Base-by-base conservation (phyloP, 2,113 vertebrate genomes). In the Myotis brandtii region DNA sequence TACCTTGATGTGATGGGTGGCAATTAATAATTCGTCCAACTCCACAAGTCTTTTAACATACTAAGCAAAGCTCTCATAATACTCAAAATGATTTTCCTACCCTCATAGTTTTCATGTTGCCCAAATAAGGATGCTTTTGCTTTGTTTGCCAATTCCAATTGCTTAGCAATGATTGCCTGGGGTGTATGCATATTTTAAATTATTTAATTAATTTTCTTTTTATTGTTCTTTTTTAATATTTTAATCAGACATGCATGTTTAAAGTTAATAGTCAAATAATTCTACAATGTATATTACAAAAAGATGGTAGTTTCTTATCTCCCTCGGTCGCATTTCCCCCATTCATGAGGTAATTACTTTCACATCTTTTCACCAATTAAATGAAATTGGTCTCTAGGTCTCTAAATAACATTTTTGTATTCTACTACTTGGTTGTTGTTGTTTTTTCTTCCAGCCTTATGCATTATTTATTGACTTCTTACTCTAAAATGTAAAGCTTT, bases 201-300 rank as follows among this genome's bases (percentile, higher is more conserved):
- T 92, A 96, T 92, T 96, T 96, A 92, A 96, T 83, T 95, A 91
- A 89, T 88, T 93, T 90, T 88, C 93, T 91, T 93, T 94, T 79
- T 96, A 79, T 79, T 93, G 80, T 11, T 88, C 94, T 91, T 77
- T 77, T 75, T 25, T 21, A 56, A 88, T 80, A 90, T 95, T 91
- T 91, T 93, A 89, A 97, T 96, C 83, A 95, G 66, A 89, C 75
- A 86, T 89, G 48, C 46, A 75, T 40, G 34, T 87, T 95, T 94
- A 94, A 91, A 96, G 77, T 88, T 96, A 92, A 93, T 56, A 93
- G 89, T 93, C 81, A 96, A 94, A 94, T 94, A 92, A 95, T 93
- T 96, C 82, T 67, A 66, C 37, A 81, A 86, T 21, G 67, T 94
- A 95, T 95, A 93, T 80, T 93, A 86, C 67, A 81, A 81, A 97